phyloP scores from a whole-genome alignment of 2,113 vertebrate genomes.

The Seriola quinqueradiata region DNA sequence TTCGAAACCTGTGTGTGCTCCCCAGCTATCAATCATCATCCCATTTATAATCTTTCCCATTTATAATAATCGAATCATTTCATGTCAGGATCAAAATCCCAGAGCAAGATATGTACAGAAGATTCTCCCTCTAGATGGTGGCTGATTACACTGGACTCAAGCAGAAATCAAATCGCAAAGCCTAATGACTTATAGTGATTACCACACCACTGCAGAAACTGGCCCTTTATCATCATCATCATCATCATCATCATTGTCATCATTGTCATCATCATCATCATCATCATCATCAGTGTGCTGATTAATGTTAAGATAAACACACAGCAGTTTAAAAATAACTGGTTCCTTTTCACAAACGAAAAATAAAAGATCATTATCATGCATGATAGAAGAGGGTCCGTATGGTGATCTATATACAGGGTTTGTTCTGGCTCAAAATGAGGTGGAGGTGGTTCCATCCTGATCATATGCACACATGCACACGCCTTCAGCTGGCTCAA shows the following conservation, averaged over 20 bases:
- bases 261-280: background rate
- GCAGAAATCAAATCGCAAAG: slow-evolving; percentile 31
- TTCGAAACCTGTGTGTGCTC: slow-evolving; percentile 24
- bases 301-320: slow-evolving; percentile 47
- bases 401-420: too few relatives aligned
- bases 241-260: slow-evolving; percentile 10
- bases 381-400: background rate
- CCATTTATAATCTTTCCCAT: slow-evolving; percentile 24
- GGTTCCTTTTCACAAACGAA: slow-evolving; percentile 18
- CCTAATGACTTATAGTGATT: slow-evolving; percentile 43
- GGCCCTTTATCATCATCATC: background rate
- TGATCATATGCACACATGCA: too few relatives aligned
- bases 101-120: slow-evolving; percentile 50
- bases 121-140: slow-evolving; percentile 33
- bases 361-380: background rate
- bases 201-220: background rate
- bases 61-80: slow-evolving; percentile 55
- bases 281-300: background rate
- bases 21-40: slow-evolving; percentile 46
- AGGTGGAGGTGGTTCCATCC: too few relatives aligned
- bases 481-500: too few relatives aligned
- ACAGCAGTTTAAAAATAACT: slow-evolving; percentile 6
- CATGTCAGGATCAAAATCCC: slow-evolving; percentile 35
- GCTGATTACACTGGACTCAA: slow-evolving; percentile 37
- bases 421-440: too few relatives aligned